A percentile compares a stretch with the other conserved stretches of the same genome.
Conservation (phyloP, 2,888 invertebrate species). For the Norana najaformis region DNA sequence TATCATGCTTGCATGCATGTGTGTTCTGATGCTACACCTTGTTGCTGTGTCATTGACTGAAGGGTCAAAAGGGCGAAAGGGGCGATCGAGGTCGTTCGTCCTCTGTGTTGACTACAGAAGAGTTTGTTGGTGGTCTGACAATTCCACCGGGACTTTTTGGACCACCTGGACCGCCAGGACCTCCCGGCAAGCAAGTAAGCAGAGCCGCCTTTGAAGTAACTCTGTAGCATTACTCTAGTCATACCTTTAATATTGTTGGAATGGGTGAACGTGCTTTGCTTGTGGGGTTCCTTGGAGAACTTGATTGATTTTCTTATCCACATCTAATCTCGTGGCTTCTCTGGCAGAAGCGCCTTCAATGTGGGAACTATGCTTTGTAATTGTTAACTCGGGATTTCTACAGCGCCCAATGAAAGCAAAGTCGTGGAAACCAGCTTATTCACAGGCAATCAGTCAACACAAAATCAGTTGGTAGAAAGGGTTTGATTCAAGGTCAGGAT, state of each 20-base stretch:
- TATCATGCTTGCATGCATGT: too few species aligned
- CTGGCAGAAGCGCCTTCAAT: too few species aligned
- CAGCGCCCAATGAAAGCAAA: too few species aligned
- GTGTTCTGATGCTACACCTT: neutral
- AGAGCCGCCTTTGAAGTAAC: neutral
- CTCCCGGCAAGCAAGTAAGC: constrained; percentile 42
- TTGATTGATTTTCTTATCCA: neutral
- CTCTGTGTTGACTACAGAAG: constrained; percentile 18
- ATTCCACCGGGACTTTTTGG: constrained; percentile 39
- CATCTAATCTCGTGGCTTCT: neutral
- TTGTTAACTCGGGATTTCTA: too few species aligned
- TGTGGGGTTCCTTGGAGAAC: neutral
- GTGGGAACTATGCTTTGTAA: too few species aligned
- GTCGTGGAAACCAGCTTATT: too few species aligned
- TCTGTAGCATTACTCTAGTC: neutral
- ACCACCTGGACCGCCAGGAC: constrained; percentile 42
- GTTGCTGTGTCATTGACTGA: neutral
- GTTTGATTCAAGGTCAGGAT: too few species aligned
- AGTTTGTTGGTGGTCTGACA: constrained; percentile 23
- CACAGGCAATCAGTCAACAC: too few species aligned
- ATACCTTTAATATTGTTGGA: neutral
- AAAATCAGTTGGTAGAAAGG: too few species aligned
- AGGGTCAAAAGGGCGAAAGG: constrained; percentile 43
- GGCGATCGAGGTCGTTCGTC: constrained; percentile 34
- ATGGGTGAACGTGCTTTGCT: neutral